A percentile compares a stretch with the other conserved stretches of the same genome.
Conservation (phyloP, 2,888 invertebrate genomes). For the Cheilosia scutellata region DNA sequence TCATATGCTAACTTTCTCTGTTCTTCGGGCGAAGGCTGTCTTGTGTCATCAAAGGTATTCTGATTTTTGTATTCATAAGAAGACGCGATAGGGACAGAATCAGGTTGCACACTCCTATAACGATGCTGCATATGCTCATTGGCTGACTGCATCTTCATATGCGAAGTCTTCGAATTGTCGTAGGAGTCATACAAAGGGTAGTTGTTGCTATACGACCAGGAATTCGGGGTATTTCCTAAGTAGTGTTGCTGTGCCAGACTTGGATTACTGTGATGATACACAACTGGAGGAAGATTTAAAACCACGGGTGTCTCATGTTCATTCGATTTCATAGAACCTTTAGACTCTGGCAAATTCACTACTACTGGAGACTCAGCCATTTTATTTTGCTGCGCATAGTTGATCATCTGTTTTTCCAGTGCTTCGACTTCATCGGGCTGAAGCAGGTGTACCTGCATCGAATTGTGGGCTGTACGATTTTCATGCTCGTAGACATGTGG, state of each 20-base stretch:
- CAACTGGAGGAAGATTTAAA: constrained; percentile 74
- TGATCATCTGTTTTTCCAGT: constrained; percentile 45
- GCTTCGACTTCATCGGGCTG: constrained; percentile 47
- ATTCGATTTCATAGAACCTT: constrained; percentile 18
- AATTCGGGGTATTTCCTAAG: background rate
- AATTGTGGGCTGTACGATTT: constrained; percentile 8
- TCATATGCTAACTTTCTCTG: background rate
- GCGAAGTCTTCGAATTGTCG: background rate
- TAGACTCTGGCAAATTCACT: constrained; percentile 70
- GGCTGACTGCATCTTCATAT: background rate
- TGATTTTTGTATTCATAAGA: constrained; percentile 8
- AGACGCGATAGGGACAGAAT: background rate
- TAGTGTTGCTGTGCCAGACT: background rate
- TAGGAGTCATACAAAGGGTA: background rate
- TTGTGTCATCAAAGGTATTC: background rate
- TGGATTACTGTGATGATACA: constrained; percentile 65
- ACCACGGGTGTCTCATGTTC: constrained; percentile 56
- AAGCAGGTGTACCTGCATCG: constrained; percentile 57
- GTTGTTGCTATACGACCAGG: constrained; percentile 11
- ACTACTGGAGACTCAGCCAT: constrained; percentile 66
- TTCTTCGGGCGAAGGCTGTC: background rate
- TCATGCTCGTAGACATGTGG: background rate
- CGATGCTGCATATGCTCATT: background rate
- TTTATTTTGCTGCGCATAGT: constrained; percentile 15
- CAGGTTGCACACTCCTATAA: background rate